Conservation (phyloP, 2,797 vertebrate species). For the Molossus alvarezi region DNA sequence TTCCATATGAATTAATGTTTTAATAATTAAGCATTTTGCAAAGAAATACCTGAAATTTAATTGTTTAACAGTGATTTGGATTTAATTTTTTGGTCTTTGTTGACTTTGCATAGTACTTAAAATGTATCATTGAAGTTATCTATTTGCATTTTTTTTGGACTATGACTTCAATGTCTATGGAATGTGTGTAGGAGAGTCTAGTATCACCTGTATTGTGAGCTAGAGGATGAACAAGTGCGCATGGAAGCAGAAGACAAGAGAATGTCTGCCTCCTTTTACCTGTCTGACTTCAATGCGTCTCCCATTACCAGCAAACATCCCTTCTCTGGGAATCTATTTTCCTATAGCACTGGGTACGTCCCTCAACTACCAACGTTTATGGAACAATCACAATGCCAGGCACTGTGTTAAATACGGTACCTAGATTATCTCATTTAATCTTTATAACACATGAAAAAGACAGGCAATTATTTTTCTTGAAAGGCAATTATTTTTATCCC, state of each 20-base stretch:
- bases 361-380: background rate
- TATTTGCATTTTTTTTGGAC: slow-evolving; percentile 26
- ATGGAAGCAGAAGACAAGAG: background rate
- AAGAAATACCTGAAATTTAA: slow-evolving; percentile 53
- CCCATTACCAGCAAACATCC: background rate
- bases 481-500: slow-evolving; percentile 6
- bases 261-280: background rate
- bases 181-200: slow-evolving; percentile 25
- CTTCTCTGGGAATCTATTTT: background rate
- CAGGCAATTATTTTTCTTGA: background rate
- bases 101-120: background rate
- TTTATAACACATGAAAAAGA: background rate
- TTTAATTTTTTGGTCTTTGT: slow-evolving; percentile 60
- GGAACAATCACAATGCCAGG: background rate
- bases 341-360: background rate
- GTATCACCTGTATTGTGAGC: background rate
- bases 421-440: slow-evolving; percentile 53
- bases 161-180: slow-evolving; percentile 37
- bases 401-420: background rate
- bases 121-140: background rate
- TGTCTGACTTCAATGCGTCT: background rate
- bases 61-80: background rate
- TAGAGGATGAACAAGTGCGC: background rate
- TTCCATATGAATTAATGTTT: slow-evolving; percentile 25
- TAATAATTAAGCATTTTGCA: slow-evolving; percentile 61